Conservation (phyloP, 2,113 vertebrate species). For the Callipepla californica region DNA sequence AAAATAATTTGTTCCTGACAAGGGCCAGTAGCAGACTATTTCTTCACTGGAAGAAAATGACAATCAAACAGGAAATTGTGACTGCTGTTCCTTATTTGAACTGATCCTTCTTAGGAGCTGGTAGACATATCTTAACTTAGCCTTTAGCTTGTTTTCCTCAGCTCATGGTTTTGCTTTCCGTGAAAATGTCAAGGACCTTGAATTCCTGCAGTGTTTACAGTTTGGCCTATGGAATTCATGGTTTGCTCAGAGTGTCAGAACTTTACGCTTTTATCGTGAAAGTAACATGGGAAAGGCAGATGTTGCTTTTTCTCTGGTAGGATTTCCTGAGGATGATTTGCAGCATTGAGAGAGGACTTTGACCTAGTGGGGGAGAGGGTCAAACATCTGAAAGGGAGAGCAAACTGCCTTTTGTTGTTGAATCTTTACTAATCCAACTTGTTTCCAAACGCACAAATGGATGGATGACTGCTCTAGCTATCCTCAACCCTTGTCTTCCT, state of each 20-base stretch:
- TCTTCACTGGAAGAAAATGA: slow-evolving; percentile 71
- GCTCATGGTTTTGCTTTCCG: neutral
- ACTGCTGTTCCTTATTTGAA: slow-evolving; percentile 55
- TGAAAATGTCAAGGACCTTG: slow-evolving; percentile 42
- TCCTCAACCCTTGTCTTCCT: neutral
- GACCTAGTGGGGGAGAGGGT: neutral
- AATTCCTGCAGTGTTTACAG: slow-evolving; percentile 26
- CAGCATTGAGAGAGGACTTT: neutral
- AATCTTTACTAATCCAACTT: neutral
- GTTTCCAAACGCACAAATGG: neutral
- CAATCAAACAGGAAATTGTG: slow-evolving; percentile 61
- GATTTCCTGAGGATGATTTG: neutral
- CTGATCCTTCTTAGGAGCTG: slow-evolving; percentile 56
- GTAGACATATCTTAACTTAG: slow-evolving; percentile 53
- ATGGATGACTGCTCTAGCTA: neutral
- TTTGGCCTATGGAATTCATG: neutral
- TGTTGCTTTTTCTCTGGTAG: neutral
- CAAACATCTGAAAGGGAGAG: neutral
- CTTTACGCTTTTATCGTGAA: neutral
- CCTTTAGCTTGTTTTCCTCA: slow-evolving; percentile 59
- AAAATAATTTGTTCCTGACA: slow-evolving; percentile 72
- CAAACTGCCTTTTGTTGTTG: neutral
- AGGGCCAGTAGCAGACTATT: slow-evolving; percentile 71
- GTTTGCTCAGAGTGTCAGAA: neutral
- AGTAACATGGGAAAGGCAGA: neutral